phyloP scores from a whole-genome alignment of 2,797 vertebrate genomes.

The Anguilla pacifica region DNA sequence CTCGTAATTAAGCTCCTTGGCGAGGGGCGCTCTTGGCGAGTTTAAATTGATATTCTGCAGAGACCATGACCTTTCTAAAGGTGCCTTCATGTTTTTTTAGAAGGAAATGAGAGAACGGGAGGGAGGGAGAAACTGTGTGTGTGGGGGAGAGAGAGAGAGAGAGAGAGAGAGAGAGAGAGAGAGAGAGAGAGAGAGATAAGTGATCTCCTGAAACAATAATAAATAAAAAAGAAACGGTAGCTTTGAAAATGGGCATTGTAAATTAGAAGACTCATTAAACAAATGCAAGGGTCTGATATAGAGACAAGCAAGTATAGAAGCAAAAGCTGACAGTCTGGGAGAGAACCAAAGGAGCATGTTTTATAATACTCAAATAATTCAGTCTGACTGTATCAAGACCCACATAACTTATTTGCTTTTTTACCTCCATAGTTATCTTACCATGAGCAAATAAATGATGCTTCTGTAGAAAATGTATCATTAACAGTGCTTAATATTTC shows the following conservation, averaged over 20 bases:
- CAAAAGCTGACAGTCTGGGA: constrained; percentile 41
- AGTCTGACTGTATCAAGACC: constrained; percentile 23
- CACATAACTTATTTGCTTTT: constrained; percentile 9
- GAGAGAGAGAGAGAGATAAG: constrained; percentile 31
- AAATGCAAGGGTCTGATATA: constrained; percentile 33
- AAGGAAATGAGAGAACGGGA: constrained; percentile 40
- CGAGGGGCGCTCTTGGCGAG: constrained; percentile 69
- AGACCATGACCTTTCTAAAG: constrained; percentile 82
- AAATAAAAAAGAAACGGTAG: constrained; percentile 17
- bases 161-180: constrained; percentile 20
- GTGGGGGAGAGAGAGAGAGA: constrained; percentile 33
- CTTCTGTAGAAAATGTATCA: constrained; percentile 25
- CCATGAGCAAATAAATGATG: constrained; percentile 26
- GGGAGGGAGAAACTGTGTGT: not conserved
- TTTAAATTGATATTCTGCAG: constrained; percentile 80
- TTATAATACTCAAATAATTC: constrained; percentile 39
- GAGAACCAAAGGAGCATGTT: constrained; percentile 40
- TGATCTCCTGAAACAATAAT: constrained; percentile 29
- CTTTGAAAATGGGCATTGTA: constrained; percentile 35
- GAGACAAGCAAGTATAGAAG: constrained; percentile 33
- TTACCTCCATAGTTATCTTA: constrained; percentile 41
- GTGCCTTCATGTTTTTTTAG: constrained; percentile 87
- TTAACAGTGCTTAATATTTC: constrained; percentile 31
- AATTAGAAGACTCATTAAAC: constrained; percentile 45
- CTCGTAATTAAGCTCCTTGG: constrained; percentile 83